A percentile compares a stretch with the other conserved stretches of the same genome.
Evolutionary conservation across 2,888 invertebrate species (phyloP).

Genomic region (Microctonus brassicae): DNA sequence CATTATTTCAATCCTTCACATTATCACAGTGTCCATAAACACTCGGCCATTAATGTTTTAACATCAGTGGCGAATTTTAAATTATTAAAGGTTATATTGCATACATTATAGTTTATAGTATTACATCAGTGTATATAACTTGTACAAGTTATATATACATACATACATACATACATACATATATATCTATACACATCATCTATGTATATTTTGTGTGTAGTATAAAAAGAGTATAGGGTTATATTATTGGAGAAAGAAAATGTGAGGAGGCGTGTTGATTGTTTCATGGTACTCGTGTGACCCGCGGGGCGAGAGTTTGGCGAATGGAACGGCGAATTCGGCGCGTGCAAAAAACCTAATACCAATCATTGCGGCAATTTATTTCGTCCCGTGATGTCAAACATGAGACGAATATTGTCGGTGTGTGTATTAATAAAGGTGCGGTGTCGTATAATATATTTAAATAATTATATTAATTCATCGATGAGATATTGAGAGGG

Average conservation of each 20-base stretch:
- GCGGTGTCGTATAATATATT: constrained; percentile 51
- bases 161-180: background rate
- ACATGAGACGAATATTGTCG: constrained; percentile 58
- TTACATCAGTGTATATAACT: too few species aligned
- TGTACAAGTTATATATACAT: background rate
- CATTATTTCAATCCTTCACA: too few species aligned
- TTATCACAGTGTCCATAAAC: background rate
- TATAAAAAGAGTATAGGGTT: background rate
- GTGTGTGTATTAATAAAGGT: constrained; percentile 52
- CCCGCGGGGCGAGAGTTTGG: constrained; percentile 47
- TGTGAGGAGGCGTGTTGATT: constrained; percentile 2
- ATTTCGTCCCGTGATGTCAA: constrained; percentile 54
- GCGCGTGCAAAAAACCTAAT: constrained; percentile 18
- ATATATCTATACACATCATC: background rate
- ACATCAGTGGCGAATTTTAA: background rate
- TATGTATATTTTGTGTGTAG: background rate
- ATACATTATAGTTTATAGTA: too few species aligned
- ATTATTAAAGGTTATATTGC: background rate
- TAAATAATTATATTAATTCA: constrained; percentile 54
- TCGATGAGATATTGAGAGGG: constrained; percentile 55
- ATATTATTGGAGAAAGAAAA: background rate
- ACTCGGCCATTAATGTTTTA: background rate
- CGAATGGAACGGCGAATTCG: constrained; percentile 51
- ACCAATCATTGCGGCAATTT: background rate
- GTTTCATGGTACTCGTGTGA: constrained; percentile 2